phyloP scores from a whole-genome alignment of 2,113 vertebrate genomes.

The Rousettus leschenaultii region DNA sequence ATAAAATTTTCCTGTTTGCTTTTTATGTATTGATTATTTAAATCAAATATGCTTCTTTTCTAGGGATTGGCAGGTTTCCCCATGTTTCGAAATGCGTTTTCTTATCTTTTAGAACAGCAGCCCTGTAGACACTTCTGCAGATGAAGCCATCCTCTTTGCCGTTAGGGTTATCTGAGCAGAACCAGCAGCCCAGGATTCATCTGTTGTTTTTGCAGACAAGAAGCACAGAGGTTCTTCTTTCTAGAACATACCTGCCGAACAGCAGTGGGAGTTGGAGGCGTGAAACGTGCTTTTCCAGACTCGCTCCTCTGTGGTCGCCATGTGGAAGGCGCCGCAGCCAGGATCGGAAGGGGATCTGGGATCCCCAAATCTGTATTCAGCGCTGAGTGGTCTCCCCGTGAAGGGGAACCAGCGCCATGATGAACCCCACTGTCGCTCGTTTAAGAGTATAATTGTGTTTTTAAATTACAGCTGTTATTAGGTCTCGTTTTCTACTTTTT shows the following conservation, averaged over 20 bases:
- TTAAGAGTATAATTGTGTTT: neutral
- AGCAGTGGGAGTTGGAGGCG: neutral
- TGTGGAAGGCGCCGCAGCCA: neutral
- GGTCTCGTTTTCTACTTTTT: neutral
- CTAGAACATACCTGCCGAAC: neutral
- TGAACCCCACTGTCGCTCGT: neutral
- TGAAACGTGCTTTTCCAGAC: neutral
- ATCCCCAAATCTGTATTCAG: neutral
- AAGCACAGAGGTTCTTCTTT: neutral
- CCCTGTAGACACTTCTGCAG: neutral
- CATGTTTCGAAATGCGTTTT: neutral
- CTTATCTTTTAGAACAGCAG: neutral
- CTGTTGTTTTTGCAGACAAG: neutral
- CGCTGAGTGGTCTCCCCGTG: neutral
- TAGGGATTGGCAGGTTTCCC: neutral
- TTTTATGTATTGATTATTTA: neutral
- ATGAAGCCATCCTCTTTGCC: neutral
- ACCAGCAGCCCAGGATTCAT: neutral
- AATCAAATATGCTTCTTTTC: slow-evolving; percentile 17
- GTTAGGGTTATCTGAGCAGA: neutral
- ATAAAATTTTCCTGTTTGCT: neutral
- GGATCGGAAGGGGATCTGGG: neutral
- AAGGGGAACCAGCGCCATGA: neutral
- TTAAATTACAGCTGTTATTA: slow-evolving; percentile 30
- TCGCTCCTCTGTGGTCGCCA: neutral